These are phyloP conservation scores for Trachops cirrhosus DNA, from an alignment of 2,797 vertebrate species.

Conservation along the genomic window DNA sequence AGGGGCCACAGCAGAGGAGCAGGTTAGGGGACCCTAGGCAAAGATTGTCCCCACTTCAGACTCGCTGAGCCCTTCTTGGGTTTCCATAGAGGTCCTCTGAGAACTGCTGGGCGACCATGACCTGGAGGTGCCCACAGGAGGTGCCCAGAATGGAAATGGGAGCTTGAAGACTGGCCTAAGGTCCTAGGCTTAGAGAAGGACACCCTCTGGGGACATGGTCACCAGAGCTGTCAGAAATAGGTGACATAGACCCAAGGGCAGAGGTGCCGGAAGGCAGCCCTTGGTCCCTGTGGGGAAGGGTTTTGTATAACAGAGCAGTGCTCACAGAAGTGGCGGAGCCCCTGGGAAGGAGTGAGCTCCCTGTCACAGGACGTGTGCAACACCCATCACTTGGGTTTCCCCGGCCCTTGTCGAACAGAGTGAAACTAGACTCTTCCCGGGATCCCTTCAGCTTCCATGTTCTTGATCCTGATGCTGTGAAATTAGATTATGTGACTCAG, in stretches of 20 bases:
- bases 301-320: neutral
- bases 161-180: neutral
- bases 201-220: neutral
- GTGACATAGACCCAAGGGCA: neutral
- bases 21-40: neutral
- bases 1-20: neutral
- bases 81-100: neutral
- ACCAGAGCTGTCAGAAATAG: neutral
- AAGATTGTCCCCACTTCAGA: neutral
- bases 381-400: neutral
- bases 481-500: constrained; percentile 26
- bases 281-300: neutral
- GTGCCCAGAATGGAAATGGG: neutral
- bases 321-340: neutral
- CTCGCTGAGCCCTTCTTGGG: neutral
- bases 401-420: neutral
- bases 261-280: neutral
- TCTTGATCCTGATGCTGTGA: constrained; percentile 16
- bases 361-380: neutral
- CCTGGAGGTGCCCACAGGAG: neutral
- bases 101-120: neutral
- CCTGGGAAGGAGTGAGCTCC: neutral
- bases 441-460: neutral
- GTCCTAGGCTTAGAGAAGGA: neutral
- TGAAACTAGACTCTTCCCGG: neutral